Base-by-base conservation (phyloP, 2,888 invertebrate genomes). In the Meganola albula region DNA sequence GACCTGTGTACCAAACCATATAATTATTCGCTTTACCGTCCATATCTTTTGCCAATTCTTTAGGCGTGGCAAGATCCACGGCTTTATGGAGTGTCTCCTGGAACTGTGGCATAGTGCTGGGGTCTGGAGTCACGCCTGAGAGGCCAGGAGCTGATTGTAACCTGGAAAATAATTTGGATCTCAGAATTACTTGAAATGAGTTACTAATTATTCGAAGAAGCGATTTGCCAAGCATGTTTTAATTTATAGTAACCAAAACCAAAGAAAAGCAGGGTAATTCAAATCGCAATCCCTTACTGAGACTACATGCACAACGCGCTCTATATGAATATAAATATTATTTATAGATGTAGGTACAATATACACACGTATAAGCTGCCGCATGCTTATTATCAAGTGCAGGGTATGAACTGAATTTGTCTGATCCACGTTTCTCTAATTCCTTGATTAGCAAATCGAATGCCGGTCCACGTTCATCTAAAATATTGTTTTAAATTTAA, bases 401-500 rank as follows among this genome's bases (percentile, higher is more conserved):
- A 6, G 47, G 31, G 38, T 38, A 61, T 2, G 73, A 50, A 1
- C 63, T 59, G 2, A 80, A 79, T 0, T 37, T 22, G 0, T 58
- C 55, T 0, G 44, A 45, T 1, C 77, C 78, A 2, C 58, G 20
- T 6, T 37, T 41, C 12, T 66, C 58, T 20, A 80, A 40, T 29
- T 58, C 58, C 18, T 66, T 61, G 13, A 78, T 58, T 4, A 80
- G 37, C 4, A 72, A 24, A 10, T 79, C 69, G 43, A 80, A 80
- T 0, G 75, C 76, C 10, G 76, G 74, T 0, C 79, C 79, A 5
- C 76, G 66, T 48, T 80, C 79, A 50, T 44, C 80, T 80, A 45
- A 2, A 53, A 56, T 31, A 25, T 22, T 3, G n/a, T 13, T 2
- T 26, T 1, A 8, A 10, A 16, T 26, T n/a, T n/a, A n/a, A n/a